phyloP scores from a whole-genome alignment of 2,113 vertebrate species.

The Theropithecus gelada region DNA sequence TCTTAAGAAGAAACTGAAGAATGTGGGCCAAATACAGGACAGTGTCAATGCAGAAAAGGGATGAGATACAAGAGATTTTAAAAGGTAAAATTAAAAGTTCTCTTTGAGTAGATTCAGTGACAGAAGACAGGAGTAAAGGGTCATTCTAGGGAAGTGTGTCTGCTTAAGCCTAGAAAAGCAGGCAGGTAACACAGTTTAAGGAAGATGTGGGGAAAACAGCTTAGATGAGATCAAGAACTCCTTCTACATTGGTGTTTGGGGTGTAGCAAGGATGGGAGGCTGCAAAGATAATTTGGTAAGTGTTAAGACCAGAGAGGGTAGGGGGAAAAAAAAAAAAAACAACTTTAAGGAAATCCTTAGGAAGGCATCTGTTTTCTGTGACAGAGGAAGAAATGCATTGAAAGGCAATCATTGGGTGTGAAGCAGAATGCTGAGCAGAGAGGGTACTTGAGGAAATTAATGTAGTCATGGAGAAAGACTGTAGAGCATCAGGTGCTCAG shows the following conservation, averaged over 20 bases:
- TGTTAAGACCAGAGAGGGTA: background rate
- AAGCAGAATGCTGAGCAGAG: background rate
- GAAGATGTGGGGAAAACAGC: no score
- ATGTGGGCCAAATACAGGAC: background rate
- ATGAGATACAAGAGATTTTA: background rate
- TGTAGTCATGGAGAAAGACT: background rate
- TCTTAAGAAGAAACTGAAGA: background rate
- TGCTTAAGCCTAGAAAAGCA: background rate
- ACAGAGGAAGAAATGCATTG: background rate
- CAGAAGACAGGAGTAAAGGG: background rate
- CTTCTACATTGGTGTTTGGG: no score
- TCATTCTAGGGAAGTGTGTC: background rate
- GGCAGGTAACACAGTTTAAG: background rate
- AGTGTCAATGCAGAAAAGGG: background rate
- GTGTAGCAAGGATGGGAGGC: background rate
- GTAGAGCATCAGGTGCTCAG: background rate
- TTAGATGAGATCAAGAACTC: background rate
- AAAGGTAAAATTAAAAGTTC: background rate
- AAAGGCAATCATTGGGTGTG: background rate
- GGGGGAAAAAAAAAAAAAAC: no score
- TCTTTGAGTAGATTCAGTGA: background rate
- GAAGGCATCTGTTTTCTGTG: background rate
- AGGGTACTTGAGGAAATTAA: background rate
- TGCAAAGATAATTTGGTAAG: background rate
- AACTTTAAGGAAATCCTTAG: background rate